Evolutionary conservation across 2,888 invertebrate genomes (phyloP), one percentile per base, ranked within the genome.

Genomic region (Papilio elwesi): DNA sequence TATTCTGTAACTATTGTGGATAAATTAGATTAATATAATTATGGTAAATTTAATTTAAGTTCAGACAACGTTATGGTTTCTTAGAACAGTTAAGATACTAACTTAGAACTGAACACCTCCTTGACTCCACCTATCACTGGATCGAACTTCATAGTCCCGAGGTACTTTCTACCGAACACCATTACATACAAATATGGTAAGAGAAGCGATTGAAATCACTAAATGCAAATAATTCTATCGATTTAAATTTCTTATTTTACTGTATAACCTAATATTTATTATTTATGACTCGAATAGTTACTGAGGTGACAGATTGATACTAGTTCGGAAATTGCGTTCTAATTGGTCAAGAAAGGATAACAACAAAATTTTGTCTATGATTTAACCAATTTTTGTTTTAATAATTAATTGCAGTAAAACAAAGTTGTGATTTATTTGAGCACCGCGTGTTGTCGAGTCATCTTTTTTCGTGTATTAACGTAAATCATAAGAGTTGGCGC

Each of bases 401-500:
- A 59, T 66, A 59, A 68, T 71, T 71, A 67, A 63, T 68, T 68
- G 43, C 49, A 51, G 65, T 67, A 63, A 63, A 43, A 62, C 52
- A 67, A 68, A 68, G 63, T 63, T 64, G 49, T 36, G 48, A 73
- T 73, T 73, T 73, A 73, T 73, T 64, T 12, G 68, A 64, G 64
- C 55, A 51, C 72, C 72, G 64, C 48, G 68, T 72, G 72, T 68
- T 68, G 68, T 63, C 49, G 72, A 38, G 72, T 64, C 55, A 72
- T 72, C 63, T 72, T 68, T 72, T 71, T 71, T 68, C 16, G 36
- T 63, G 55, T 63, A 68, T 68, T 55, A 72, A 64, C 68, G 68
- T 72, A 72, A 72, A 68, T 72, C 68, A 72, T 55, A 64, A 64
- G 53, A 72, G 63, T 53, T n/a, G 43, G 63, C 72, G 68, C 72